Evolutionary conservation across 2,797 vertebrate genomes (phyloP).

Genomic region (Tokudaia muenninki): DNA sequence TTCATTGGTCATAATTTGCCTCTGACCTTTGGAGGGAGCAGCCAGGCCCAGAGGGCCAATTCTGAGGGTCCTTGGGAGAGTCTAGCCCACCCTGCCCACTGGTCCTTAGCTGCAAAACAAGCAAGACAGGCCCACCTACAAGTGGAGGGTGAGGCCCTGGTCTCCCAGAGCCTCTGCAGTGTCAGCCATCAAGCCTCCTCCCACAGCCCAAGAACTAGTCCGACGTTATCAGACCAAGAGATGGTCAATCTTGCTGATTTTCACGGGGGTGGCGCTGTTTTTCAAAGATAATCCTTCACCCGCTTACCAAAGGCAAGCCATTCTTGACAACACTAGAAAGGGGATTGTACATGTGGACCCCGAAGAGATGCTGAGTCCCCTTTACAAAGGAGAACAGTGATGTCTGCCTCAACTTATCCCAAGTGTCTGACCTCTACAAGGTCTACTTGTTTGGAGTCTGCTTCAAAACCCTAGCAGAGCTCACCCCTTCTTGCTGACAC

Average conservation of each 20-base stretch:
- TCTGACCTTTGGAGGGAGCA: conserved; percentile 77
- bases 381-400: conserved; percentile 57
- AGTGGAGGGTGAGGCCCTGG: conserved; percentile 39
- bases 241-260: conserved; percentile 64
- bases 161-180: conserved; percentile 50
- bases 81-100: conserved; percentile 77
- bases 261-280: conserved; percentile 67
- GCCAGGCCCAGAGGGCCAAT: conserved; percentile 68
- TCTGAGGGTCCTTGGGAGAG: conserved; percentile 74
- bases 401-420: conserved; percentile 66
- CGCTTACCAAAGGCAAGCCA: conserved; percentile 73
- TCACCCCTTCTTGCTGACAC: background rate
- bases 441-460: conserved; percentile 65
- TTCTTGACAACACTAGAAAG: conserved; percentile 73
- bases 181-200: conserved; percentile 74
- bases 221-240: conserved; percentile 75
- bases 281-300: conserved; percentile 73
- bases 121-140: conserved; percentile 71
- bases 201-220: conserved; percentile 73
- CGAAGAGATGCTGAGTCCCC: conserved; percentile 43
- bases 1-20: conserved; percentile 81
- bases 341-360: conserved; percentile 61
- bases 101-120: conserved; percentile 73
- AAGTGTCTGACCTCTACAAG: conserved; percentile 52
- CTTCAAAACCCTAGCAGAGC: background rate